These are phyloP conservation scores for Ciona savignyi DNA, from an alignment of 23 tunicate genomes.

Conservation along the genomic window DNA sequence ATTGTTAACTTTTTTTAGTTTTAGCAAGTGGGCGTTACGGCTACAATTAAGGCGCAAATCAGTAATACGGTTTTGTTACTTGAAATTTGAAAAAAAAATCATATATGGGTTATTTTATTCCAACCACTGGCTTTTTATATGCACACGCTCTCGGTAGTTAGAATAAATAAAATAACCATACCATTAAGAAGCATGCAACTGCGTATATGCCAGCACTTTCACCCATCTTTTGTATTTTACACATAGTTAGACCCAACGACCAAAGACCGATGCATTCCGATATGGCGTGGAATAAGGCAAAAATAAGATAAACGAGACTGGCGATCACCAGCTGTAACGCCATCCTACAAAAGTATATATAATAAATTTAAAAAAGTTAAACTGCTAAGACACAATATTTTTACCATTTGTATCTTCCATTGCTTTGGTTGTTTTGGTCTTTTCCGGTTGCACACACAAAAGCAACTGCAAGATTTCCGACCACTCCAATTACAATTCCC, in stretches of 20 bases:
- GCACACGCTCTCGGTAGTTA: no score
- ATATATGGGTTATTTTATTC: no score
- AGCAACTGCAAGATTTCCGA: conserved; percentile 4
- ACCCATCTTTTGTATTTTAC: background rate
- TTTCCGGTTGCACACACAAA: conserved; percentile 1
- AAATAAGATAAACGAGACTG: conserved; percentile 4
- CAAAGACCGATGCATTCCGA: conserved; percentile 8
- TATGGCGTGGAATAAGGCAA: background rate
- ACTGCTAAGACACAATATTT: no score
- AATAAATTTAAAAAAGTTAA: no score
- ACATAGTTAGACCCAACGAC: background rate
- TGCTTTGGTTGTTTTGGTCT: background rate
- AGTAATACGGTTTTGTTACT: no score
- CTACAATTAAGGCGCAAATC: no score
- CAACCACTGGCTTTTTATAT: no score
- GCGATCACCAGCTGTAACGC: conserved; percentile 5
- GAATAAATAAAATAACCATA: conserved; percentile 4
- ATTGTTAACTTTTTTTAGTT: no score
- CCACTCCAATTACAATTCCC: background rate
- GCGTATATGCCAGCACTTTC: background rate
- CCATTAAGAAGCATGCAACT: background rate
- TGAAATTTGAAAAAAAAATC: no score
- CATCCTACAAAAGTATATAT: conserved; percentile 18
- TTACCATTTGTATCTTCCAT: conserved; percentile 3
- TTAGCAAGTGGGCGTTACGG: no score